phyloP scores from a whole-genome alignment of 2,113 vertebrate genomes.

The Macaca fascicularis region T2T-MFA8v1.1 NC_088376.1:74530501-74531000 shows the following conservation, averaged over 20 bases:
- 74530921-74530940: neutral
- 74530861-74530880: neutral
- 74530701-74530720: neutral
- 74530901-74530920: too few species aligned
- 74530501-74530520: slow-evolving; percentile 9
- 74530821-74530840: neutral
- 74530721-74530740: neutral
- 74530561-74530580: slow-evolving; percentile 33
- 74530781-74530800: neutral
- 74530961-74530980: neutral
- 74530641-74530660: neutral
- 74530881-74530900: neutral
- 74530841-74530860: neutral
- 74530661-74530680: neutral
- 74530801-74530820: neutral
- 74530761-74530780: neutral
- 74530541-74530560: neutral
- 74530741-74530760: neutral
- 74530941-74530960: neutral
- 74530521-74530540: neutral
- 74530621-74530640: neutral
- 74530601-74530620: neutral
- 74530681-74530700: neutral
- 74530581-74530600: slow-evolving; percentile 33
- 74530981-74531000: neutral